phyloP scores from a whole-genome alignment of 2,797 vertebrate genomes.

The Cephalopachus bancanus region DNA sequence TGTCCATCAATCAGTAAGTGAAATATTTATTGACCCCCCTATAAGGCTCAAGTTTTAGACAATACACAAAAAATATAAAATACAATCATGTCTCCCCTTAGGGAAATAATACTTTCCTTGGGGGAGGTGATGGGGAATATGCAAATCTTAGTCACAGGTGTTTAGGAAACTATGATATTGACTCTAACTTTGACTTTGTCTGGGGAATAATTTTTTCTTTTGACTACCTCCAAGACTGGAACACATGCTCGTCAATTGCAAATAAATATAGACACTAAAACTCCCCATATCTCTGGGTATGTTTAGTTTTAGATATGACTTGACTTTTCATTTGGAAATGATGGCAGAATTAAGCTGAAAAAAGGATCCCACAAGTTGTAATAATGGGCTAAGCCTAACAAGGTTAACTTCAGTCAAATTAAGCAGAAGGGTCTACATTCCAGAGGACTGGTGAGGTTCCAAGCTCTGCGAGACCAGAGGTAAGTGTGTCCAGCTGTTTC shows the following conservation, averaged over 20 bases:
- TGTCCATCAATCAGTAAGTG: not conserved
- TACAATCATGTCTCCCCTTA: not conserved
- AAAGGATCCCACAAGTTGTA: not conserved
- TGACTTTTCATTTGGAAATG: conserved; percentile 35
- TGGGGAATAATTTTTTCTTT: not conserved
- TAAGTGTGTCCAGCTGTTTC: no score
- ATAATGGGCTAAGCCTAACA: not conserved
- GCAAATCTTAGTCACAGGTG: not conserved
- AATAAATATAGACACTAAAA: not conserved
- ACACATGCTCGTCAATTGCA: not conserved
- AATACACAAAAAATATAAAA: not conserved
- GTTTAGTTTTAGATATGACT: conserved; percentile 21
- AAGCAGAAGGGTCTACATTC: not conserved
- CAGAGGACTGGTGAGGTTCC: not conserved
- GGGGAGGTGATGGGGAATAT: accelerated
- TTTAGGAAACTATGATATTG: not conserved
- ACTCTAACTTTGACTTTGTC: not conserved
- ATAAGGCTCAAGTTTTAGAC: not conserved
- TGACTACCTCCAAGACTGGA: not conserved
- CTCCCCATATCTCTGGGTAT: not conserved
- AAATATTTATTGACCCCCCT: not conserved
- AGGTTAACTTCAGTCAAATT: not conserved
- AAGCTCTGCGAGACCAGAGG: not conserved
- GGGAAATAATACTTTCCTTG: not conserved
- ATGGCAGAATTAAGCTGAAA: not conserved